Evolutionary conservation across 2,797 vertebrate species (phyloP).

Genomic region (Coluber constrictor): DNA sequence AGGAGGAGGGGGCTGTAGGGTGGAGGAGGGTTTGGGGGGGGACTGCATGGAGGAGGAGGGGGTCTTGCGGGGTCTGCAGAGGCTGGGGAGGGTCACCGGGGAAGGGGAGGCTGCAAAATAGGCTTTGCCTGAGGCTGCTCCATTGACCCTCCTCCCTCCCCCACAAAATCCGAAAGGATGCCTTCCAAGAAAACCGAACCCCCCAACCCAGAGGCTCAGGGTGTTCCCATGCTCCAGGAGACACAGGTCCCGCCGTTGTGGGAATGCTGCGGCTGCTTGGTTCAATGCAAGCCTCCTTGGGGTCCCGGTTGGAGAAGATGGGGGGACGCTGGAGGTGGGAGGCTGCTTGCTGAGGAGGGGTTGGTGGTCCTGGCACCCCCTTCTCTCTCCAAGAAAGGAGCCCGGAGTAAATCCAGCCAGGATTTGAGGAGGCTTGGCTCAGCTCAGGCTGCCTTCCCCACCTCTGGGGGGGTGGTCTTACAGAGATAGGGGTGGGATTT

Average conservation of each 20-base stretch:
- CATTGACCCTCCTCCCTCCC: no score
- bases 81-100: background rate
- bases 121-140: background rate
- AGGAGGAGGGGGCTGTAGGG: background rate
- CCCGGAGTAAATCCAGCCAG: rapidly evolving
- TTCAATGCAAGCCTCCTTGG: background rate
- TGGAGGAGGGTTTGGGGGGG: background rate
- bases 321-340: no score
- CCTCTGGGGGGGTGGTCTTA: no score
- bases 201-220: background rate
- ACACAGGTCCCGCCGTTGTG: no score
- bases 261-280: background rate
- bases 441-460: background rate
- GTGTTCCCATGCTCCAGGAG: background rate
- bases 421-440: background rate
- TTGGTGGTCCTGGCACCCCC: background rate
- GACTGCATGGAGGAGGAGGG: background rate
- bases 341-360: background rate
- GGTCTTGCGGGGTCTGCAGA: background rate
- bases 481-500: background rate
- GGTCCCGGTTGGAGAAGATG: no score
- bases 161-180: background rate
- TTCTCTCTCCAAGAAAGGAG: background rate
- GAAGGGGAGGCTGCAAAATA: background rate
- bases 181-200: background rate